A percentile compares a stretch with the other conserved stretches of the same genome.
phyloP scores from a whole-genome alignment of 2,797 vertebrate species.

The Erpetoichthys calabaricus region DNA sequence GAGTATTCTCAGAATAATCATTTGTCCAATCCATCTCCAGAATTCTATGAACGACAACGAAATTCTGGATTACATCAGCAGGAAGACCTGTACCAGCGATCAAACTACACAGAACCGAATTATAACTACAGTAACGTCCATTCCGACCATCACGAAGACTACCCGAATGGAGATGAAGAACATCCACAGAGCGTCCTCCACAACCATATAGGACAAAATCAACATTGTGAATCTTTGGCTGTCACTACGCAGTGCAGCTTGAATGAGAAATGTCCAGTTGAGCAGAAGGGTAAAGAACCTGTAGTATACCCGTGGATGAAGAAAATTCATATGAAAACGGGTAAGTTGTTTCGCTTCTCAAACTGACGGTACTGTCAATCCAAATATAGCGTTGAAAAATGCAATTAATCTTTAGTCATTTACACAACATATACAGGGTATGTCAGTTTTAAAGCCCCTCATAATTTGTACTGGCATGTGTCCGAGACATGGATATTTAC shows the following conservation, averaged over 20 bases:
- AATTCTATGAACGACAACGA: slow-evolving; percentile 73
- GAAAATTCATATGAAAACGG: slow-evolving; percentile 87
- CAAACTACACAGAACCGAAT: slow-evolving; percentile 65
- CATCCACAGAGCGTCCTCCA: slow-evolving; percentile 55
- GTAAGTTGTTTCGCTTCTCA: slow-evolving; percentile 65
- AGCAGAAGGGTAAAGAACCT: slow-evolving; percentile 70
- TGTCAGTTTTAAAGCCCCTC: slow-evolving; percentile 92
- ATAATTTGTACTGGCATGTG: slow-evolving; percentile 93
- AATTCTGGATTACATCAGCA: slow-evolving; percentile 71
- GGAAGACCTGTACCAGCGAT: slow-evolving; percentile 64
- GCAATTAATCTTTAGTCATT: slow-evolving; percentile 68
- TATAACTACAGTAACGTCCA: slow-evolving; percentile 61
- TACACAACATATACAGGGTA: slow-evolving; percentile 87
- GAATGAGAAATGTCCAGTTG: slow-evolving; percentile 48
- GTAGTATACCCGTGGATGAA: slow-evolving; percentile 98
- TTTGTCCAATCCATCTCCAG: slow-evolving; percentile 54
- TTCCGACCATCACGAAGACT: slow-evolving; percentile 51
- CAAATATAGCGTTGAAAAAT: slow-evolving; percentile 34
- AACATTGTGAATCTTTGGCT: slow-evolving; percentile 52
- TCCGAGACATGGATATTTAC: slow-evolving; percentile 7
- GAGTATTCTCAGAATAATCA: slow-evolving; percentile 86
- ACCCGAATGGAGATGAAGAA: slow-evolving; percentile 49
- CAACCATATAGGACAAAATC: slow-evolving; percentile 50
- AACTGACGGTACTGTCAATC: slow-evolving; percentile 37
- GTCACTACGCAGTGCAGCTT: slow-evolving; percentile 60